These are phyloP conservation scores for Acanthosepion pharaonis DNA, from an alignment of 2,888 invertebrate species.

Conservation along the genomic window DNA sequence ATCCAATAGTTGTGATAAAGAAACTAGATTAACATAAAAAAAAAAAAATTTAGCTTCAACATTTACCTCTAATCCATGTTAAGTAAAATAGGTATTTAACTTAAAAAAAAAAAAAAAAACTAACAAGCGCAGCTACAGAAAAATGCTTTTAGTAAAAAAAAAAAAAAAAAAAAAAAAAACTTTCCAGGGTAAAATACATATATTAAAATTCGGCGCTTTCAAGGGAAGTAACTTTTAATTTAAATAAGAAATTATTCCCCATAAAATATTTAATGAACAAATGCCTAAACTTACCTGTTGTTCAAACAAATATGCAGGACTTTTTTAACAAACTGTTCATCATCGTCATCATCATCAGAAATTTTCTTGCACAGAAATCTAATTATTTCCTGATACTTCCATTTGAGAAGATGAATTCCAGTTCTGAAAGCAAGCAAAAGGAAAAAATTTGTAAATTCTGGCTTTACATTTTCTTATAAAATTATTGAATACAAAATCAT, in stretches of 20 bases:
- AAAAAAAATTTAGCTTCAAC: no score
- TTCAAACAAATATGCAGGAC: conserved; percentile 23
- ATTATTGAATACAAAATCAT: no score
- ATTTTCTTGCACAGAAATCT: conserved; percentile 15
- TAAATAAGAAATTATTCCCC: not conserved
- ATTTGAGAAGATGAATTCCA: conserved; percentile 52
- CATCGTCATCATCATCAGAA: not conserved
- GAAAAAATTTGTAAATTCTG: not conserved
- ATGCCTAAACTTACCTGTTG: not conserved
- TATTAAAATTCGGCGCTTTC: not conserved
- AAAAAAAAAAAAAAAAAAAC: not conserved
- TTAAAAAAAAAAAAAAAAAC: no score
- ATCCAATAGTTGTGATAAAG: no score
- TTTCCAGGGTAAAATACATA: not conserved
- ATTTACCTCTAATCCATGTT: no score
- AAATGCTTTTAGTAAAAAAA: not conserved
- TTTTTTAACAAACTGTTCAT: not conserved
- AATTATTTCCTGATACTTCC: conserved; percentile 54
- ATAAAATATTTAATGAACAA: not conserved
- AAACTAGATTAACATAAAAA: no score
- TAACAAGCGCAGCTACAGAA: no score
- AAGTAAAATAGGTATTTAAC: no score
- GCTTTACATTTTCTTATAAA: not conserved
- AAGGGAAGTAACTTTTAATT: not conserved
- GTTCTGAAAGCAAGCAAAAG: conserved; percentile 50